Conservation (phyloP, 1,140 invertebrate species). For the Pectinophora gossypiella region DNA sequence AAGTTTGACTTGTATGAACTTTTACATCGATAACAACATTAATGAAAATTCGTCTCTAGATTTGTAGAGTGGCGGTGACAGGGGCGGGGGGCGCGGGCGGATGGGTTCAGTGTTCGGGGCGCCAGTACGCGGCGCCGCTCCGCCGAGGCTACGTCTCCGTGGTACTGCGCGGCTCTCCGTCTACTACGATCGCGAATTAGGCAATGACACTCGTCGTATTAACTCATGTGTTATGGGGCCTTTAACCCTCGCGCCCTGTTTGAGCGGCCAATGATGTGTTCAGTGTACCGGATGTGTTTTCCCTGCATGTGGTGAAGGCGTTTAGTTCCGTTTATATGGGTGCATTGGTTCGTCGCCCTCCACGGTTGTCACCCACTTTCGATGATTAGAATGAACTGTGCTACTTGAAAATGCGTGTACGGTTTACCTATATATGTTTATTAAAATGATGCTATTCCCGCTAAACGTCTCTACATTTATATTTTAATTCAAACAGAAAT, state of each 20-base stretch:
- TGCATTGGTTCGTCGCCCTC: conserved; percentile 43
- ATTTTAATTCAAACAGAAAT: too few species aligned
- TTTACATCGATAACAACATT: conserved; percentile 70
- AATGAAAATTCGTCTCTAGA: conserved; percentile 69
- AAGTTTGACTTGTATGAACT: conserved; percentile 63
- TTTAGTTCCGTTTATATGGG: conserved; percentile 44
- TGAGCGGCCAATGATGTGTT: conserved; percentile 32
- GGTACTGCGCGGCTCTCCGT: conserved; percentile 22
- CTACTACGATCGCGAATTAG: conserved; percentile 26
- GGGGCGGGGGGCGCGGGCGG: conserved; percentile 34
- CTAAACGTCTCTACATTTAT: too few species aligned
- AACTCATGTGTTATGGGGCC: conserved; percentile 15
- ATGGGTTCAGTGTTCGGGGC: conserved; percentile 34
- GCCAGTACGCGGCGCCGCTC: conserved; percentile 52
- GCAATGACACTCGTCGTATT: conserved; percentile 18
- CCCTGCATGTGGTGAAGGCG: conserved; percentile 34
- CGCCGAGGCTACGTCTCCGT: conserved; percentile 40
- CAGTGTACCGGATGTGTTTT: conserved; percentile 44
- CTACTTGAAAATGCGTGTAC: conserved; percentile 1
- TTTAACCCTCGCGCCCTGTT: too few species aligned
- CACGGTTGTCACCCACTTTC: conserved; percentile 48
- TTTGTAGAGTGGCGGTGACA: conserved; percentile 65
- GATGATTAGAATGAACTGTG: conserved; percentile 42
- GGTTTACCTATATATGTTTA: conserved; percentile 27
- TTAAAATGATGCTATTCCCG: conserved; percentile 46